Evolutionary conservation across 2,113 vertebrate species (phyloP).

Genomic region (Actenoides hombroni): DNA sequence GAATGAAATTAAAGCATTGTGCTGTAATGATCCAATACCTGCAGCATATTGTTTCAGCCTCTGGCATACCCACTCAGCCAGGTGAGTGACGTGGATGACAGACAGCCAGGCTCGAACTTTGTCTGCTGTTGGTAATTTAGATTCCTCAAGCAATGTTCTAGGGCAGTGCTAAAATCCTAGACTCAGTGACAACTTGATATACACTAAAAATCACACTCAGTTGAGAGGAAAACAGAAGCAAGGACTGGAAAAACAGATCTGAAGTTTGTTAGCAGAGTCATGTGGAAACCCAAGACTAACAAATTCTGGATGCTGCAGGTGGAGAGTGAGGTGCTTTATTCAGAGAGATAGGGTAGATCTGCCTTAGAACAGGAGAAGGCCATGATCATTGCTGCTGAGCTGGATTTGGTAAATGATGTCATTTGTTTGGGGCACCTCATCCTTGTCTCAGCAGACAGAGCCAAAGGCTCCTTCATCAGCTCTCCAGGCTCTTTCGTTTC

Average conservation of each 20-base stretch:
- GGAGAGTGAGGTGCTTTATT: not conserved
- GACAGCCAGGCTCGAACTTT: conserved; percentile 1
- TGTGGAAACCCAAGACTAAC: not conserved
- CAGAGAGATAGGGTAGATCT: not conserved
- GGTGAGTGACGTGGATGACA: not conserved
- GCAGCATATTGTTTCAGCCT: not conserved
- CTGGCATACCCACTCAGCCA: not conserved
- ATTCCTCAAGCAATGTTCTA: not conserved
- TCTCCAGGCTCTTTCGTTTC: not conserved
- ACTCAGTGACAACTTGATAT: not conserved
- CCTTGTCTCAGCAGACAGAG: not conserved
- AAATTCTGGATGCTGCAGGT: not conserved
- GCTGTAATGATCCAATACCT: not conserved
- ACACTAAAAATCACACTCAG: not conserved
- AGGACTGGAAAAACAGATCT: not conserved
- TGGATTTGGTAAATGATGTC: not conserved
- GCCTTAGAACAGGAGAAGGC: not conserved
- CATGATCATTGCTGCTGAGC: not conserved
- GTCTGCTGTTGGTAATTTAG: not conserved
- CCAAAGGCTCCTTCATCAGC: not conserved
- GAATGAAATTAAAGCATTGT: not conserved
- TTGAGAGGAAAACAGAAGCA: not conserved
- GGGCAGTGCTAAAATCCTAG: not conserved
- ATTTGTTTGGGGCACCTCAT: not conserved
- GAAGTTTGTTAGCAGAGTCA: not conserved